Percentiles rank a stretch among this genome's conserved stretches.
These are phyloP conservation scores for Uloborus diversus DNA, from an alignment of 1,140 invertebrate species.

Conservation along the genomic window DNA sequence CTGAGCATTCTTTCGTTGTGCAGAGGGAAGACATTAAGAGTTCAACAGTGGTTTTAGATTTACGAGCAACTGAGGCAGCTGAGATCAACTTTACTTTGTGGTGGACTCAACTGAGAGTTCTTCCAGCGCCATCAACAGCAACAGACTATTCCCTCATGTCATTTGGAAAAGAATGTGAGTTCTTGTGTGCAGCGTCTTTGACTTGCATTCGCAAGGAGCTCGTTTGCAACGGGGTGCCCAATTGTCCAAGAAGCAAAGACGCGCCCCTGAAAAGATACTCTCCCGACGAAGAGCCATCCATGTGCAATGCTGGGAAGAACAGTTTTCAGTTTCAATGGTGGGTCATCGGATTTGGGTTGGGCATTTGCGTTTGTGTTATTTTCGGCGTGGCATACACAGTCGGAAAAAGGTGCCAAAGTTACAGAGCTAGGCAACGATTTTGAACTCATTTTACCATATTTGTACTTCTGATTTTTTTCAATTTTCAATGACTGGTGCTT, in stretches of 20 bases:
- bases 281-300: constrained; percentile 46
- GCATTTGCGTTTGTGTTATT: constrained; percentile 27
- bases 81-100: constrained; percentile 56
- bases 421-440: constrained; percentile 50
- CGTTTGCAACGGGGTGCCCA: constrained; percentile 85
- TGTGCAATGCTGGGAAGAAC: constrained; percentile 40
- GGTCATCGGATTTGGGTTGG: constrained; percentile 46
- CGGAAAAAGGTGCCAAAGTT: constrained; percentile 37
- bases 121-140: constrained; percentile 55
- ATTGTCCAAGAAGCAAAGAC: constrained; percentile 73
- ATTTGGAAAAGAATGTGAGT: constrained; percentile 71
- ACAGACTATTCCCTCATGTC: constrained; percentile 57
- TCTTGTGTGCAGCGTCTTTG: constrained; percentile 81
- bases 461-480: background rate
- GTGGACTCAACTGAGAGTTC: constrained; percentile 59
- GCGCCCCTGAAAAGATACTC: constrained; percentile 11
- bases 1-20: constrained; percentile 48
- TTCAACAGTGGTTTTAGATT: constrained; percentile 50
- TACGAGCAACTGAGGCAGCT: constrained; percentile 50
- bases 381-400: constrained; percentile 41
- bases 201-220: constrained; percentile 82
- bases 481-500: constrained; percentile 35
- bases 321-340: constrained; percentile 49
- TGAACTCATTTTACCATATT: constrained; percentile 2
- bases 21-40: constrained; percentile 49